Conservation (phyloP, 2,113 vertebrate species). For the Lethenteron reissneri region DNA sequence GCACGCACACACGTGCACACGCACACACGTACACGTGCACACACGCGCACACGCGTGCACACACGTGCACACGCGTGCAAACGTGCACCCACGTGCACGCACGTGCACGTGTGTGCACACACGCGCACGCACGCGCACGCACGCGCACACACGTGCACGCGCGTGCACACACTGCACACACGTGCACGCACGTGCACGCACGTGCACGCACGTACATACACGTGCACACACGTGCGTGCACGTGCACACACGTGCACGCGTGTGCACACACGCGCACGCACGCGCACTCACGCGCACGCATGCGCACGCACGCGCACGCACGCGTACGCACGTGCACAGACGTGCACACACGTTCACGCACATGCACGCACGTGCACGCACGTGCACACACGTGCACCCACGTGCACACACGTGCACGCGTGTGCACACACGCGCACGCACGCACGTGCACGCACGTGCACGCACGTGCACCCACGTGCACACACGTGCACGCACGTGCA, state of each 20-base stretch:
- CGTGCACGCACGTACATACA: background rate
- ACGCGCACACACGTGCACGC: background rate
- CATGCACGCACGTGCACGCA: background rate
- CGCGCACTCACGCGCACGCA: background rate
- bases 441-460: background rate
- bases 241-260: background rate
- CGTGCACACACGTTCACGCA: background rate
- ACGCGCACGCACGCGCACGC: background rate
- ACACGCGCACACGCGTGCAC: background rate
- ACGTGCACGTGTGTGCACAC: background rate
- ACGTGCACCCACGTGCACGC: background rate
- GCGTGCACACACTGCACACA: too few species aligned
- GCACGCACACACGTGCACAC: background rate
- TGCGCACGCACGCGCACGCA: background rate
- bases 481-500: background rate
- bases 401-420: background rate
- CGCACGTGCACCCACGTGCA: background rate
- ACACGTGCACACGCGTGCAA: background rate
- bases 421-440: background rate
- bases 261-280: background rate
- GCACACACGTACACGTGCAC: background rate
- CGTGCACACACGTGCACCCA: background rate
- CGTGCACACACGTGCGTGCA: background rate
- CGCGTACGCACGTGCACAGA: background rate
- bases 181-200: background rate